These are phyloP conservation scores for Drosophila parvula DNA, from an alignment of 1,140 invertebrate species.

Conservation along the genomic window DNA sequence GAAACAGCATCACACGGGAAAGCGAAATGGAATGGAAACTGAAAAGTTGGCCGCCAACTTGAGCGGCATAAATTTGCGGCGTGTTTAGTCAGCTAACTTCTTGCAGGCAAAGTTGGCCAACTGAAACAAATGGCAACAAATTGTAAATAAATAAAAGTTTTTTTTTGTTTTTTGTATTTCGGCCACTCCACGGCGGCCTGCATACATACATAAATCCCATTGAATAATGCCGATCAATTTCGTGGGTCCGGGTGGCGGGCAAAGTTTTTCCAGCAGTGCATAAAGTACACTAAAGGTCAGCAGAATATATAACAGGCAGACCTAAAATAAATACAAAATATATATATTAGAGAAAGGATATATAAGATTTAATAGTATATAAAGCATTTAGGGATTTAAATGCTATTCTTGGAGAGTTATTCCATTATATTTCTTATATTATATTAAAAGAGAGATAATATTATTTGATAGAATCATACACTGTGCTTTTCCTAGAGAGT, in stretches of 20 bases:
- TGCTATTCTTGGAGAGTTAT: too few species aligned
- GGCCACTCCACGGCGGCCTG: not conserved
- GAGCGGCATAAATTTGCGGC: conserved; percentile 44
- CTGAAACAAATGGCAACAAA: conserved; percentile 65
- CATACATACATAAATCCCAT: conserved; percentile 39
- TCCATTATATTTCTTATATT: too few species aligned
- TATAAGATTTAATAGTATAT: too few species aligned
- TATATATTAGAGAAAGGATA: too few species aligned
- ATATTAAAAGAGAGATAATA: not conserved
- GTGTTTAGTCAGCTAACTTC: conserved; percentile 46
- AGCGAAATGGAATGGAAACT: conserved; percentile 30
- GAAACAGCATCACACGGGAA: conserved; percentile 2
- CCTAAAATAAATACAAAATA: too few species aligned
- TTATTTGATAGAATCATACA: not conserved
- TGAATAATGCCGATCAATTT: conserved; percentile 48
- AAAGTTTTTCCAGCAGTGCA: conserved; percentile 33
- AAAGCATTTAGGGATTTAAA: too few species aligned
- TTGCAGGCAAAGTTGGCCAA: conserved; percentile 24
- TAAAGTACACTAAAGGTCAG: not conserved
- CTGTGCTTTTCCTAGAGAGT: too few species aligned
- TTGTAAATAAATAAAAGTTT: conserved; percentile 61
- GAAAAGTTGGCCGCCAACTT: conserved; percentile 32
- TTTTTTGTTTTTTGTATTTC: conserved; percentile 13
- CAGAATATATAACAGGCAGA: too few species aligned
- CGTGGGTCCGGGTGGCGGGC: not conserved